Conservation (phyloP, 2,113 vertebrate genomes). For the Noctilio leporinus region DNA sequence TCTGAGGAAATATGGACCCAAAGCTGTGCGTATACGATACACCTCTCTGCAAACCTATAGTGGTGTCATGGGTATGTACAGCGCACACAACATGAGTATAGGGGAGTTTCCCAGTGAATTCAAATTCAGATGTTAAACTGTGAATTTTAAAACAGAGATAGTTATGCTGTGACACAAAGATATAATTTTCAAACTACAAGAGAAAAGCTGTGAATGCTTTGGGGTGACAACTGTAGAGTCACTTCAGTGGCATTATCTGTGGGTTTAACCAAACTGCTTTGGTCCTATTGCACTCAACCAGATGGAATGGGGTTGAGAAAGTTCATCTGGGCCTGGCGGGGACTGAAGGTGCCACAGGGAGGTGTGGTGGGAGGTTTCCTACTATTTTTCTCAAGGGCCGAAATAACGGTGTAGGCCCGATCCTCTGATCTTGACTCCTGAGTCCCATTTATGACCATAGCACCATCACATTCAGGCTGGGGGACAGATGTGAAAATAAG, state of each 20-base stretch:
- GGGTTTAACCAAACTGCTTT: not conserved
- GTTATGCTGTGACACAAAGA: not conserved
- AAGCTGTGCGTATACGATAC: rapidly evolving
- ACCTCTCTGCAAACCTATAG: not conserved
- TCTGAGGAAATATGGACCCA: not conserved
- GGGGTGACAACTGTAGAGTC: not conserved
- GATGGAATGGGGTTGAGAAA: not conserved
- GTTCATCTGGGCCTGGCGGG: not conserved
- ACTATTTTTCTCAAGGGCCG: not conserved
- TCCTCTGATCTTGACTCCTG: not conserved
- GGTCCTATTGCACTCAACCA: not conserved
- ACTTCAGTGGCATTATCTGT: not conserved
- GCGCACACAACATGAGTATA: not conserved
- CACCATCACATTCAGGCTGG: not conserved
- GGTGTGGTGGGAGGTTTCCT: rapidly evolving
- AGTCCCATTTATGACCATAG: not conserved
- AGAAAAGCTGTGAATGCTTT: not conserved
- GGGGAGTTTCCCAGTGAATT: not conserved
- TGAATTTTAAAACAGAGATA: not conserved
- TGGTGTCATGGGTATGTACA: no score
- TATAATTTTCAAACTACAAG: not conserved
- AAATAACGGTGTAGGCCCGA: not conserved
- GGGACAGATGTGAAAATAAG: not conserved
- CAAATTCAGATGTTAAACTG: not conserved
- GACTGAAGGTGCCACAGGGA: not conserved